Percentiles rank a stretch among this genome's conserved stretches.
Evolutionary conservation across 2,797 vertebrate genomes (phyloP).

Genomic region (Naso thynnoides): DNA sequence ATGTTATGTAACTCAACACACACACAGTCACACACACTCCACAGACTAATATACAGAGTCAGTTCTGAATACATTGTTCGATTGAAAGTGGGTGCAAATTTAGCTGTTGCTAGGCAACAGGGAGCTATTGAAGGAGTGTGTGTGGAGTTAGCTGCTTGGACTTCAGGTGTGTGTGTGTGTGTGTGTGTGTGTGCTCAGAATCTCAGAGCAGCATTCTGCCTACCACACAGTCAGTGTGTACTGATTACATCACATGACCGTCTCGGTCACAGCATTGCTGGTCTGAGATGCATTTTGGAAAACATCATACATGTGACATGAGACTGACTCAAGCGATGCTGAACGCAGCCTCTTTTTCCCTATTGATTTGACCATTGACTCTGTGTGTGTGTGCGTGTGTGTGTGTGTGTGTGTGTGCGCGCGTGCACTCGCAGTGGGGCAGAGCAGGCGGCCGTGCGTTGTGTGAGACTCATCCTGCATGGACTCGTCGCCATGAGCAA

Average conservation of each 20-base stretch:
- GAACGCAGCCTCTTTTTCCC: no score
- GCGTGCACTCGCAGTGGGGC: conserved; percentile 21
- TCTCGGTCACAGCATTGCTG: no score
- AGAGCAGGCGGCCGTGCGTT: conserved; percentile 36
- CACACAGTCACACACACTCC: no score
- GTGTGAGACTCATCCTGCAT: conserved; percentile 64
- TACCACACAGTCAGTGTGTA: no score
- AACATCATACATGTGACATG: no score
- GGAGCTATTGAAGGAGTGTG: conserved; percentile 28
- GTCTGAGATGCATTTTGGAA: no score
- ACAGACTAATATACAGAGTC: background rate
- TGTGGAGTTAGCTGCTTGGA: conserved; percentile 10
- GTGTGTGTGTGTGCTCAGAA: conserved; percentile 5
- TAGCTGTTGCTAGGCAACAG: conserved; percentile 70
- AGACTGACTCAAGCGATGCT: no score
- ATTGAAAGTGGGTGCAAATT: conserved; percentile 46
- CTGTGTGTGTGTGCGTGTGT: conserved; percentile 20
- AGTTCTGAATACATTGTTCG: conserved; percentile 18
- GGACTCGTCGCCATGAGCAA: conserved; percentile 76
- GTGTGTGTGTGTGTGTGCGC: conserved; percentile 22
- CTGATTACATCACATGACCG: no score
- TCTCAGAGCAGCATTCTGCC: no score
- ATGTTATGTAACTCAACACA: conserved; percentile 15
- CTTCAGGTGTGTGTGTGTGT: conserved; percentile 23
- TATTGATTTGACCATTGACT: no score